Conservation (phyloP, 2,888 invertebrate species). For the Oligia strigilis region DNA sequence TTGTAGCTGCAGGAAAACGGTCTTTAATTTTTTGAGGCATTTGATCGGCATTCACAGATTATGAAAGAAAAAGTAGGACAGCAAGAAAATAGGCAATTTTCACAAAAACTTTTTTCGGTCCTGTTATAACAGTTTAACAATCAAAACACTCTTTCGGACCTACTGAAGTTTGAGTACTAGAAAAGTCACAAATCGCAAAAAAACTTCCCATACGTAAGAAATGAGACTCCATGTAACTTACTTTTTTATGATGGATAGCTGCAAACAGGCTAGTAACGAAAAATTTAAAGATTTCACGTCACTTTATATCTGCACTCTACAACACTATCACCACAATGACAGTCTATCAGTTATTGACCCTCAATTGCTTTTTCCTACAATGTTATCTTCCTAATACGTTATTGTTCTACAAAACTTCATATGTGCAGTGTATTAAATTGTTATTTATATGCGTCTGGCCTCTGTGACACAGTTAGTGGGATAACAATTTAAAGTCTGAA, state of each 20-base stretch:
- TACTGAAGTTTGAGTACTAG: background rate
- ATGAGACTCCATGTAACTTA: background rate
- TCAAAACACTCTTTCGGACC: background rate
- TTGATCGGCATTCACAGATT: background rate
- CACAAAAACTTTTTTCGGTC: background rate
- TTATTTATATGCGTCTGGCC: background rate
- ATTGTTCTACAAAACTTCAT: constrained; percentile 1
- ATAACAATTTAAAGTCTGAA: background rate
- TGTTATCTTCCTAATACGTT: constrained; percentile 28
- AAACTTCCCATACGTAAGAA: background rate
- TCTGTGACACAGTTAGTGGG: background rate
- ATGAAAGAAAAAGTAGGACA: background rate
- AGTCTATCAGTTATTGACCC: constrained; percentile 56
- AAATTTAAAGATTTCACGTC: constrained; percentile 3
- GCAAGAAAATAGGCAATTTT: background rate
- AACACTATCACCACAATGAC: constrained; percentile 11
- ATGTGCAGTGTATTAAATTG: constrained; percentile 9
- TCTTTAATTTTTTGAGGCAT: background rate
- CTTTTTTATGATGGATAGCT: background rate
- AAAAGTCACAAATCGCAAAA: background rate
- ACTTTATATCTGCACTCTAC: constrained; percentile 23
- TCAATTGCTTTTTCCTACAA: constrained; percentile 20
- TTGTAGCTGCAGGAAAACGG: background rate
- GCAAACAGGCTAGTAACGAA: background rate
- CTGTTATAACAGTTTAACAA: background rate